phyloP scores from a whole-genome alignment of 2,113 vertebrate genomes.

The Phasianus colchicus region DNA sequence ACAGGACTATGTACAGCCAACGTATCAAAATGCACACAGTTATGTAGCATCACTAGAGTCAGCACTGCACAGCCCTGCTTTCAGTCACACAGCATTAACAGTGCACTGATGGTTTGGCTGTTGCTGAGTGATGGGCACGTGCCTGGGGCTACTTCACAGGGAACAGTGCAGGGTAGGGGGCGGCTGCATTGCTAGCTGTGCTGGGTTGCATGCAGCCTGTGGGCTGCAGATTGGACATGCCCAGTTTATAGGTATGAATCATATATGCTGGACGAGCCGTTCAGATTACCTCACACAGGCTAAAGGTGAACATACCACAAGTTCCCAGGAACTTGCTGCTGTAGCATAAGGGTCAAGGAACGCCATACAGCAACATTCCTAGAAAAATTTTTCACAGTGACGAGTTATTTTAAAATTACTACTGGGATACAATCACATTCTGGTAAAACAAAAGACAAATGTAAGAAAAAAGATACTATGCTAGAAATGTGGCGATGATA shows the following conservation, averaged over 20 bases:
- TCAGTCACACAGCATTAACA: too few relatives aligned
- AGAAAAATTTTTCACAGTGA: neutral
- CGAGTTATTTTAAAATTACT: neutral
- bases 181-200: too few relatives aligned
- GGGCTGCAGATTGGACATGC: too few relatives aligned
- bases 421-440: neutral
- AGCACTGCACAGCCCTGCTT: too few relatives aligned
- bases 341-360: neutral
- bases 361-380: neutral
- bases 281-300: neutral
- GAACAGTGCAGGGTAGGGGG: too few relatives aligned
- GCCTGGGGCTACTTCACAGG: too few relatives aligned
- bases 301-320: neutral
- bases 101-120: too few relatives aligned
- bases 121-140: too few relatives aligned
- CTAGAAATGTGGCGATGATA: neutral
- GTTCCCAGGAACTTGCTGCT: neutral
- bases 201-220: too few relatives aligned
- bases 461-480: neutral
- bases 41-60: too few relatives aligned
- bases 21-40: too few relatives aligned
- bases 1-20: too few relatives aligned
- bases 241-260: neutral
- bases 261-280: neutral
- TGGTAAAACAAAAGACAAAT: neutral